Percentiles rank a stretch among this genome's conserved stretches.
phyloP scores from a whole-genome alignment of 2,888 invertebrate species.

The Eupelmus urozonus region DNA sequence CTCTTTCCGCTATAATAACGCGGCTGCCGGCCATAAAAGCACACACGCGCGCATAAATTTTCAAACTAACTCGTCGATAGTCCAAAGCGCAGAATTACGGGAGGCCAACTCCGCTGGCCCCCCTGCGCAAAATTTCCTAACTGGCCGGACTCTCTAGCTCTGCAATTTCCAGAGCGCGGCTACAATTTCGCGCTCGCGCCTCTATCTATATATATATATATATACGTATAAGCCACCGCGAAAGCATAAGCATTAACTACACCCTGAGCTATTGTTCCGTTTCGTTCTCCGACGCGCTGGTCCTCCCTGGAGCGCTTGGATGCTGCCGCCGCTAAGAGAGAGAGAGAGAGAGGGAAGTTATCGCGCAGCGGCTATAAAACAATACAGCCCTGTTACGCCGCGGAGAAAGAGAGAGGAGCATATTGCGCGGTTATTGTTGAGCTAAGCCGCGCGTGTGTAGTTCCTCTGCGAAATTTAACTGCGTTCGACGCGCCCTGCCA shows the following conservation, averaged over 20 bases:
- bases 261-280: slow-evolving; percentile 73
- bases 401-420: slow-evolving; percentile 64
- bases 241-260: slow-evolving; percentile 70
- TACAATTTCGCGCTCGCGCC: slow-evolving; percentile 59
- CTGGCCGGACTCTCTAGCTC: slow-evolving; percentile 55
- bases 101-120: neutral
- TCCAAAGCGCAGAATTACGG: slow-evolving; percentile 32
- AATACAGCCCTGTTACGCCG: slow-evolving; percentile 67
- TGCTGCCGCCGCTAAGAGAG: slow-evolving; percentile 41
- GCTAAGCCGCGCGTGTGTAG: slow-evolving; percentile 58
- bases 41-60: slow-evolving; percentile 35
- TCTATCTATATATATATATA: too few relatives aligned
- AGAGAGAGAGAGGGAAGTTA: slow-evolving; percentile 65
- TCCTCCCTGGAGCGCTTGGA: neutral
- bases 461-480: slow-evolving; percentile 46
- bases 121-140: slow-evolving; percentile 32
- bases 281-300: slow-evolving; percentile 66
- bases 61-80: slow-evolving; percentile 46
- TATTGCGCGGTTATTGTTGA: slow-evolving; percentile 72
- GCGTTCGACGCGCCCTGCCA: slow-evolving; percentile 16
- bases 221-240: slow-evolving; percentile 43
- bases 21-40: slow-evolving; percentile 4
- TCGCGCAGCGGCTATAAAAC: slow-evolving; percentile 72
- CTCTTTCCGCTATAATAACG: neutral
- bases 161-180: slow-evolving; percentile 61